Conservation (phyloP, 1,140 invertebrate genomes). For the Stenopsyche tienmushanensis region DNA sequence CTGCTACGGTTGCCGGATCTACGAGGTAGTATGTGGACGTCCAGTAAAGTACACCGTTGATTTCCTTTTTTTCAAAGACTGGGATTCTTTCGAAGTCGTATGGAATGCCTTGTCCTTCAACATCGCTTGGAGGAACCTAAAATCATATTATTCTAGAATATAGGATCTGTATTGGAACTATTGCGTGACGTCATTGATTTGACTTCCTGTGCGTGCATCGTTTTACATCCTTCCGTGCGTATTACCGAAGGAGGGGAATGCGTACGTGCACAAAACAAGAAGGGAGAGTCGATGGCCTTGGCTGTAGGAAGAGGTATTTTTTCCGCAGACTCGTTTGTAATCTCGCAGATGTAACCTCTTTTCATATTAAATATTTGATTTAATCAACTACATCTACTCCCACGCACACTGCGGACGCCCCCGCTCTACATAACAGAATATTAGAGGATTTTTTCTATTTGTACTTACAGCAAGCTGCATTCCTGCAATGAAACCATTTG, state of each 20-base stretch:
- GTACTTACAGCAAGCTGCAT: constrained; percentile 35
- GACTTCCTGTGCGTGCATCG: too few species aligned
- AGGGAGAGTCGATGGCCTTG: too few species aligned
- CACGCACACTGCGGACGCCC: background rate
- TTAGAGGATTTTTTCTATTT: background rate
- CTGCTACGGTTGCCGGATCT: constrained; percentile 14
- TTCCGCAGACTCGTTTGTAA: too few species aligned
- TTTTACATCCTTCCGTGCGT: too few species aligned
- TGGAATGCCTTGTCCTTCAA: constrained; percentile 29
- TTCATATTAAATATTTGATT: too few species aligned
- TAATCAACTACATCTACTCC: too few species aligned
- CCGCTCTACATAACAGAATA: background rate
- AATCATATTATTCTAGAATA: background rate
- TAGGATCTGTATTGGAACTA: too few species aligned
- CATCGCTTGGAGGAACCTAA: constrained; percentile 33
- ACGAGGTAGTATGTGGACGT: constrained; percentile 34
- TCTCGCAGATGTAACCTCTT: too few species aligned
- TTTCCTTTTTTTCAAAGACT: constrained; percentile 30
- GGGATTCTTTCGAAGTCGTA: constrained; percentile 35
- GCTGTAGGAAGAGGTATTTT: too few species aligned
- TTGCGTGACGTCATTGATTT: too few species aligned
- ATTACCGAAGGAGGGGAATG: too few species aligned
- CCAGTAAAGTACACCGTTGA: constrained; percentile 32
- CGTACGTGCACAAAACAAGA: too few species aligned
- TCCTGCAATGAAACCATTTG: constrained; percentile 32